These are phyloP conservation scores for Typhlichthys subterraneus DNA, from an alignment of 2,797 vertebrate species.

Conservation along the genomic window DNA sequence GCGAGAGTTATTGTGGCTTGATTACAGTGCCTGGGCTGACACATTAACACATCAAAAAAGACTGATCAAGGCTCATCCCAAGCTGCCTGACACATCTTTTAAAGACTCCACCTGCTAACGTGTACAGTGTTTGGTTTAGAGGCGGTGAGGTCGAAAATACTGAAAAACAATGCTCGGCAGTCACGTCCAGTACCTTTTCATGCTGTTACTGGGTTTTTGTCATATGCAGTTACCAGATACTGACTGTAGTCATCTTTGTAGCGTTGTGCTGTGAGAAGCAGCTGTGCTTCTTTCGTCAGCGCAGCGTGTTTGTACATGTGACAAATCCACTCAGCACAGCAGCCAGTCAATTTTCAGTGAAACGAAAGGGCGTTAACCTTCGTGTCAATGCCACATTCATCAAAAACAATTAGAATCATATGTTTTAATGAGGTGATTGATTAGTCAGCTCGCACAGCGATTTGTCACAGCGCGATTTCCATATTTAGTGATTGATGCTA, in stretches of 20 bases:
- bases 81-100: constrained; percentile 54
- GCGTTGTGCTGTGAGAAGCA: too few species aligned
- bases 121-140: constrained; percentile 36
- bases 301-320: constrained; percentile 23
- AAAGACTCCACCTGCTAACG: constrained; percentile 30
- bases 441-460: constrained; percentile 47
- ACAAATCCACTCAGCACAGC: constrained; percentile 31
- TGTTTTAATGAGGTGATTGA: constrained; percentile 65
- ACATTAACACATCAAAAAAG: constrained; percentile 68
- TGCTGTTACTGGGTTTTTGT: constrained; percentile 19
- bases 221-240: too few species aligned
- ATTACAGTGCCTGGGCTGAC: constrained; percentile 58
- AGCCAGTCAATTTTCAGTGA: constrained; percentile 19
- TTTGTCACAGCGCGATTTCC: constrained; percentile 50
- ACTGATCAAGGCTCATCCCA: constrained; percentile 61
- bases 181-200: constrained; percentile 2
- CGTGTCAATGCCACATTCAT: constrained; percentile 56
- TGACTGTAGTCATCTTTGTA: too few species aligned
- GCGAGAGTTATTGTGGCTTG: constrained; percentile 54
- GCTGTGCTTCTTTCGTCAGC: constrained; percentile 23
- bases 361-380: constrained; percentile 55
- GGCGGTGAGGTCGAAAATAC: constrained; percentile 32
- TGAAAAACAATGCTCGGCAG: constrained; percentile 38
- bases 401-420: constrained; percentile 69
- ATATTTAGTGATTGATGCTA: constrained; percentile 52